A percentile compares a stretch with the other conserved stretches of the same genome.
Conservation (phyloP, 2,113 vertebrate species). For the Poeciliopsis turrubarensis region DNA sequence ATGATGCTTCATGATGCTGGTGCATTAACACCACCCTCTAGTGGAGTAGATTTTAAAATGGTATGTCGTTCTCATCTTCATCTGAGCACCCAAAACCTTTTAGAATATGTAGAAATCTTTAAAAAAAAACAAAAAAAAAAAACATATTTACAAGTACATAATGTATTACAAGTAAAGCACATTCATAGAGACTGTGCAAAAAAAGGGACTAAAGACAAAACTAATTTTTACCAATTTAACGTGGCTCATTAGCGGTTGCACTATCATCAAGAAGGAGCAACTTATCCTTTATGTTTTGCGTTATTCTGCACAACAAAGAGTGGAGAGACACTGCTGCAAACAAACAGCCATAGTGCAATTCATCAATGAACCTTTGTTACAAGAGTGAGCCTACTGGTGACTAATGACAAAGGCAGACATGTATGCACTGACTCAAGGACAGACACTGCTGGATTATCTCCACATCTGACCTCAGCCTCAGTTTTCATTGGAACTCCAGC, state of each 20-base stretch:
- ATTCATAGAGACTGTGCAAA: neutral
- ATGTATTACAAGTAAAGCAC: neutral
- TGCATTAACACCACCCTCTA: constrained; percentile 57
- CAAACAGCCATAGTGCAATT: constrained; percentile 27
- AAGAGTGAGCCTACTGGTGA: constrained; percentile 53
- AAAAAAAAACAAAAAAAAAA: neutral
- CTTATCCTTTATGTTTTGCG: neutral
- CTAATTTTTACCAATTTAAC: neutral
- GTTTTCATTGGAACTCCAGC: constrained; percentile 19
- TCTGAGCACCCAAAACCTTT: neutral
- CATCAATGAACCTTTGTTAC: constrained; percentile 67
- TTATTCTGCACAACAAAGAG: neutral
- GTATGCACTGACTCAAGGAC: constrained; percentile 31
- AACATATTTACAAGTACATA: neutral
- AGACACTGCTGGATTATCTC: constrained; percentile 51
- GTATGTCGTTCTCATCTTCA: neutral
- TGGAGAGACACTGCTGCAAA: neutral
- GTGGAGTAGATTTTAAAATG: constrained; percentile 27
- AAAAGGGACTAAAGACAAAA: neutral
- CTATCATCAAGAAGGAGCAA: neutral
- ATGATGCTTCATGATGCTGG: neutral
- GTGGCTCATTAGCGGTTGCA: neutral
- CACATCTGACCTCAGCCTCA: constrained; percentile 59
- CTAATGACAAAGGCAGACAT: constrained; percentile 58
- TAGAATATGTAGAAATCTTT: neutral